These are phyloP conservation scores for Sclerodermus sp. DNA, from an alignment of 2,888 invertebrate species.

Conservation along the genomic window DNA sequence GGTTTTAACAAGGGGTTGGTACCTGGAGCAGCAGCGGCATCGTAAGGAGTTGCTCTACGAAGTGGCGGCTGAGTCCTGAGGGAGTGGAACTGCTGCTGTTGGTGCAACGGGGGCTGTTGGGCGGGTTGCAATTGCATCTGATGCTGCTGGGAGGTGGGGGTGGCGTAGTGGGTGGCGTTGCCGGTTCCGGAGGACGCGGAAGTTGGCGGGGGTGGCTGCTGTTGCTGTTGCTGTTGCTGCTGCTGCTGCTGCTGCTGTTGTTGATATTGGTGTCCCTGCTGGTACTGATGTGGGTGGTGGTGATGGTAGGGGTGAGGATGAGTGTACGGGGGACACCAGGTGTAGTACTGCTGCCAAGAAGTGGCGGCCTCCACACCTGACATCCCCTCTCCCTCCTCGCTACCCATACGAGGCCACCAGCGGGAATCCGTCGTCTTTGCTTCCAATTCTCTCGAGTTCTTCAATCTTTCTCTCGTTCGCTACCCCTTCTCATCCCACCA, in stretches of 20 bases:
- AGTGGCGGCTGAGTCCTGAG: slow-evolving; percentile 24
- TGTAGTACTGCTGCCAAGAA: slow-evolving; percentile 51
- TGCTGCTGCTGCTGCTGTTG: slow-evolving; percentile 19
- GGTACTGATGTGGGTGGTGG: slow-evolving; percentile 29
- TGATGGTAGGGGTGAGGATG: slow-evolving; percentile 36
- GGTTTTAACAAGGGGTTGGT: neutral
- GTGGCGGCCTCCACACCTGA: slow-evolving; percentile 37
- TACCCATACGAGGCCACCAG: slow-evolving; percentile 33
- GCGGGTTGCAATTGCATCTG: slow-evolving; percentile 34
- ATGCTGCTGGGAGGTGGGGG: slow-evolving; percentile 36
- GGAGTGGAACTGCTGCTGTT: slow-evolving; percentile 38
- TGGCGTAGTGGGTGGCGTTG: slow-evolving; percentile 21
- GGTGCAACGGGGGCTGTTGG: slow-evolving; percentile 40
- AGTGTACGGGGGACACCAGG: slow-evolving; percentile 37
- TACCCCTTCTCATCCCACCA: neutral
- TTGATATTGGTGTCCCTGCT: slow-evolving; percentile 22
- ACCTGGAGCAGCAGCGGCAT: slow-evolving; percentile 33
- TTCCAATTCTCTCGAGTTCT: neutral
- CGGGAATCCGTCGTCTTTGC: slow-evolving; percentile 11
- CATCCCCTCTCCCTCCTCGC: slow-evolving; percentile 38
- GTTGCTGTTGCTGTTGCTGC: slow-evolving; percentile 15
- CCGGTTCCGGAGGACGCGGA: slow-evolving; percentile 21
- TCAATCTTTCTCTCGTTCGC: neutral
- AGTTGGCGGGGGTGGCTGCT: slow-evolving; percentile 16
- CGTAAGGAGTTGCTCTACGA: slow-evolving; percentile 28